phyloP scores from a whole-genome alignment of 2,113 vertebrate genomes.

The Laticauda colubrina region DNA sequence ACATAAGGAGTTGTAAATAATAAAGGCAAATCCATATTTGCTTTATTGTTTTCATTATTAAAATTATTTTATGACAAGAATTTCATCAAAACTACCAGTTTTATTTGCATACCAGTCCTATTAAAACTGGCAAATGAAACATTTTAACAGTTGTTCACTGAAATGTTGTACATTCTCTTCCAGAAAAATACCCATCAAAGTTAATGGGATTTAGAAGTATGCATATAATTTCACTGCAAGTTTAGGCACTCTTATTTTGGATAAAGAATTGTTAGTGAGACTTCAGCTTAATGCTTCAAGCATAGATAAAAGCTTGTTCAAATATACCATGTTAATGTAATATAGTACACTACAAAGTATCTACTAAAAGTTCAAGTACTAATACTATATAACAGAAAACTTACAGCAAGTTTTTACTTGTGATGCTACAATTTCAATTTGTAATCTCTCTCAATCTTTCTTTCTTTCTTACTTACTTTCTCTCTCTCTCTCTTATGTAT shows the following conservation, averaged over 20 bases:
- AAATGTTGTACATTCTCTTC: neutral
- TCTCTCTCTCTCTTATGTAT: neutral
- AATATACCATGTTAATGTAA: neutral
- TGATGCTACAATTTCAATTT: neutral
- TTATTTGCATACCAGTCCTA: neutral
- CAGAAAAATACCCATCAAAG: neutral
- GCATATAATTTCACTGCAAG: neutral
- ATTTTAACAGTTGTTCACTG: neutral
- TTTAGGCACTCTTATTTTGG: neutral
- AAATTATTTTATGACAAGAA: conserved; percentile 41
- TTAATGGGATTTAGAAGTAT: neutral
- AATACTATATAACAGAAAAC: neutral
- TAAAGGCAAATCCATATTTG: conserved; percentile 36
- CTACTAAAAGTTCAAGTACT: neutral
- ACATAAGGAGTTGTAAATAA: conserved; percentile 41
- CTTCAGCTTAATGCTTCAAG: neutral
- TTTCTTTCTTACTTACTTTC: too few relatives aligned
- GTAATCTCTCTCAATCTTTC: neutral
- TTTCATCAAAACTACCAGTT: neutral
- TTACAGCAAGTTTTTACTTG: neutral
- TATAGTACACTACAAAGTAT: neutral
- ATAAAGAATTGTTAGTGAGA: neutral
- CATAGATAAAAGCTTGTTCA: neutral
- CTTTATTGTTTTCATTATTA: conserved; percentile 39
- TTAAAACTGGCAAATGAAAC: neutral